Conservation (phyloP, 2,888 invertebrate genomes). For the Rhorus exstirpatorius region DNA sequence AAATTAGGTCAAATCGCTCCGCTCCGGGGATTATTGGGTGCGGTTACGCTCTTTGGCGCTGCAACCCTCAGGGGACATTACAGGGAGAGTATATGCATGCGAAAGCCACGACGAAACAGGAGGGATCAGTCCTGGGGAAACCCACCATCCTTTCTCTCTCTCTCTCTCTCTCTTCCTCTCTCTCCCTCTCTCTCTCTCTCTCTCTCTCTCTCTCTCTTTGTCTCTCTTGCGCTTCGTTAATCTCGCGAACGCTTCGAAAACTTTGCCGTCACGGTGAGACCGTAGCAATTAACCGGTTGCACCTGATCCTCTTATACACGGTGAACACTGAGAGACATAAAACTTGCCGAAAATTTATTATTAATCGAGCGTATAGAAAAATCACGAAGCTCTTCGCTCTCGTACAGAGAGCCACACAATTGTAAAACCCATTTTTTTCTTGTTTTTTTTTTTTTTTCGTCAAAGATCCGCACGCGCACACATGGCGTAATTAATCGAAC, state of each 20-base stretch:
- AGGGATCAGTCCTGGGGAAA: background rate
- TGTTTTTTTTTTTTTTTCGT: too few relatives aligned
- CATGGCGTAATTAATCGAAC: constrained; percentile 9
- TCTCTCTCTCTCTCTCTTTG: constrained; percentile 3
- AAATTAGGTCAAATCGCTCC: background rate
- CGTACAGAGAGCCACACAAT: too few relatives aligned
- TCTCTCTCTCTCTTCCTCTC: background rate
- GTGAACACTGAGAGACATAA: background rate
- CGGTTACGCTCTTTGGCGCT: constrained; percentile 1
- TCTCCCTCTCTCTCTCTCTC: background rate
- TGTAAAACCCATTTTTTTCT: too few relatives aligned
- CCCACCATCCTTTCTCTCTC: background rate
- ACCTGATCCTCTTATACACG: background rate
- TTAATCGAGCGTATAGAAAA: constrained; percentile 1
- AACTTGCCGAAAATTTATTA: background rate
- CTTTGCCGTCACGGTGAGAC: constrained; percentile 3
- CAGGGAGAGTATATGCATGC: background rate
- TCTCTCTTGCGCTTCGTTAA: constrained; percentile 11
- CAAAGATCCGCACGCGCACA: too few relatives aligned
- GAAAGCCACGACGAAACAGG: background rate
- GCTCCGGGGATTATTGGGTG: background rate
- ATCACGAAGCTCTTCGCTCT: background rate
- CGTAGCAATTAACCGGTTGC: constrained; percentile 32
- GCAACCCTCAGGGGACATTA: background rate
- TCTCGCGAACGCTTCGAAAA: background rate